phyloP scores from a whole-genome alignment of 2,797 vertebrate species.

The Eidolon dupreanum region DNA sequence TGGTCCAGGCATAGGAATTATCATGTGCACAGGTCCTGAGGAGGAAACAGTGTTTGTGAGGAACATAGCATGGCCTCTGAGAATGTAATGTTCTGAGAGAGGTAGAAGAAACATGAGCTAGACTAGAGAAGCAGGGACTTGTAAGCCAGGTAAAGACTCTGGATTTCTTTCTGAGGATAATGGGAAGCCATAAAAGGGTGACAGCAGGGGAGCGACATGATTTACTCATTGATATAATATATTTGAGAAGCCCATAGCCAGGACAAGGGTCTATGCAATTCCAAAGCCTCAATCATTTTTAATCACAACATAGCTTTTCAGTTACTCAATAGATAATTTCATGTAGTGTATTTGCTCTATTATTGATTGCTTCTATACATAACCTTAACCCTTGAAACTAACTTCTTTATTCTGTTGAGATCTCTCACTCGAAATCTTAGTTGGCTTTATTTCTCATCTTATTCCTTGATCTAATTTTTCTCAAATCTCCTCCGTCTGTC shows the following conservation, averaged over 20 bases:
- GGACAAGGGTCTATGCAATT: background rate
- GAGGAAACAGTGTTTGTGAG: background rate
- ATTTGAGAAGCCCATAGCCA: background rate
- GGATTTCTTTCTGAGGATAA: background rate
- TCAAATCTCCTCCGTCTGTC: background rate
- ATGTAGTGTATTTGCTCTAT: background rate
- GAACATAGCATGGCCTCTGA: background rate
- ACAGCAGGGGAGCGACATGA: background rate
- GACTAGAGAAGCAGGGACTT: background rate
- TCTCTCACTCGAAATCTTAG: background rate
- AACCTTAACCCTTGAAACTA: background rate
- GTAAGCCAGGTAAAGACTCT: background rate
- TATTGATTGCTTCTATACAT: background rate
- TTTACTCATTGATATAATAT: background rate
- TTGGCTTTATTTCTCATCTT: background rate
- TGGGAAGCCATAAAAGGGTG: background rate
- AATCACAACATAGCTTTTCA: background rate
- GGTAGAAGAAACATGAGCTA: background rate
- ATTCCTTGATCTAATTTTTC: background rate
- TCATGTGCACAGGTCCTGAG: background rate
- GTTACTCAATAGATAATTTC: background rate
- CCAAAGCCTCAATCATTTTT: background rate
- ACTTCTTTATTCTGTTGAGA: background rate
- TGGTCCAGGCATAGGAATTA: background rate
- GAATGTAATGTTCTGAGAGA: background rate